Conservation (phyloP, 2,113 vertebrate species). For the Malurus alboscapulatus region DNA sequence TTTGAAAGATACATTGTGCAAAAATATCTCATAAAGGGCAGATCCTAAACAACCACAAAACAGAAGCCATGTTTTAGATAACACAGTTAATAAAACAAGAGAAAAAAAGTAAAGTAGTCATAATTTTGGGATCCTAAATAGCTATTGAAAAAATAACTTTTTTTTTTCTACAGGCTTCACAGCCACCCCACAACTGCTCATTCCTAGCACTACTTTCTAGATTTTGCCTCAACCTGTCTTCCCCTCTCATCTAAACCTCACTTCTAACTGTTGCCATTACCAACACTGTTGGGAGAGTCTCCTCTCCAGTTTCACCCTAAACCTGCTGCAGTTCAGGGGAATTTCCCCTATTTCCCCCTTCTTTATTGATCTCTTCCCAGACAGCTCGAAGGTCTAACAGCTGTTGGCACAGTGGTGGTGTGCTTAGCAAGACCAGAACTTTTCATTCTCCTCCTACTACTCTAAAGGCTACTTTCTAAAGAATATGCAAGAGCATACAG, state of each 20-base stretch:
- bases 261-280: neutral
- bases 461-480: neutral
- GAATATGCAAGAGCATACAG: neutral
- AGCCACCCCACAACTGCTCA: neutral
- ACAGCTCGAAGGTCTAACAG: neutral
- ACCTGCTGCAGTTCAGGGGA: neutral
- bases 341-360: neutral
- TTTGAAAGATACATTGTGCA: neutral
- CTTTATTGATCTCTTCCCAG: neutral
- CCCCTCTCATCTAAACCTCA: neutral
- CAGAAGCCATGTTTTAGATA: neutral
- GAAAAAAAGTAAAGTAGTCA: neutral
- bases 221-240: neutral
- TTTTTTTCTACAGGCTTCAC: neutral
- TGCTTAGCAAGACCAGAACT: accelerated
- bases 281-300: neutral
- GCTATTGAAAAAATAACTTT: neutral
- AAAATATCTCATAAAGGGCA: neutral
- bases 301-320: neutral
- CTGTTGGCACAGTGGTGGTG: neutral
- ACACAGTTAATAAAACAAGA: neutral
- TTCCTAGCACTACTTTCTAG: neutral
- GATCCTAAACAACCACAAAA: neutral
- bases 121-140: neutral
- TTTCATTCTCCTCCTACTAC: neutral